Base-by-base conservation (phyloP, 1,140 invertebrate species). In the Hyles euphorbiae region DNA sequence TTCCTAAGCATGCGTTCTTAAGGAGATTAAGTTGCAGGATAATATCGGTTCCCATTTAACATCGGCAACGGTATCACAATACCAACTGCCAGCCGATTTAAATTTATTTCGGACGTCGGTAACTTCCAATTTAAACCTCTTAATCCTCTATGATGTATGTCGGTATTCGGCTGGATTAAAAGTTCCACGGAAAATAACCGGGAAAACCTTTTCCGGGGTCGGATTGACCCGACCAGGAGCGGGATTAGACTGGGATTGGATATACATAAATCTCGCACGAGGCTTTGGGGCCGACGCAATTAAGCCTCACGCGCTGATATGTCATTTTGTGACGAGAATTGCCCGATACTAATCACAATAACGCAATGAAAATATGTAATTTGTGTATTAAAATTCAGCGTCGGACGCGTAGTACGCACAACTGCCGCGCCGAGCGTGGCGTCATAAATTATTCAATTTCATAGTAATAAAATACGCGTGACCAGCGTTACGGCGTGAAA, bases 111-210 rank as follows among this genome's bases (percentile, higher is more conserved):
- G 82, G 83, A 86, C 83, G 83, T 87, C 83, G 86, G 86, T 88
- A 86, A 88, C 83, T 88, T 88, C 86, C 86, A 88, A 88, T 87
- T 88, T 88, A 88, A 88, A 87, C 83, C 86, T 86, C 83, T 87
- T 87, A 88, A 88, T 88, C 86, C 86, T 79, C 83, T 87, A 88
- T 88, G 86, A 88, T 88, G 84, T 87, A 88, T 86, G 81, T 88
- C 81, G 86, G 86, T 88, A 88, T 88, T 87, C 86, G 77, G 86
- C 75, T 57, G 83, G 86, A 88, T 86, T 88, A 88, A 88, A 87
- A 88, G 86, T 88, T 88, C 83, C 81, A 87, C 80, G 86, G 86
- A 88, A 88, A 88, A 88, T 88, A 88, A 88, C 83, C 83, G 81
- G 83, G 85, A 88, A 88, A 88, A 88, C 85, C 85, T 88, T 88